These are phyloP conservation scores for Ictalurus punctatus DNA, from an alignment of 2,113 vertebrate species.

Conservation along the genomic window DNA sequence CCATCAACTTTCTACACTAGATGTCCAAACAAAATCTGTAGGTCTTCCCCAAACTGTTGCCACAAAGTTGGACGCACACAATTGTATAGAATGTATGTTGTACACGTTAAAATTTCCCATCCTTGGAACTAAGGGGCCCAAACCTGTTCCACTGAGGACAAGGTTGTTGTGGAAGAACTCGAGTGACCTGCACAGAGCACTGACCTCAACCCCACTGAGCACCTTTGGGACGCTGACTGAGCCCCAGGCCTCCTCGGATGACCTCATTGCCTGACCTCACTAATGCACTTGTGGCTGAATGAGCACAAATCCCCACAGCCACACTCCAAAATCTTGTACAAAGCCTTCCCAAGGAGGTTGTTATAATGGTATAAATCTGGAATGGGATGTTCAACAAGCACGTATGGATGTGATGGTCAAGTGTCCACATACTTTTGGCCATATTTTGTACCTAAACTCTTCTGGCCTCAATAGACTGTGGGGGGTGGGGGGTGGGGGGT, in stretches of 20 bases:
- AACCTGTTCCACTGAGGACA: not conserved
- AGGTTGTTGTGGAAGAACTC: not conserved
- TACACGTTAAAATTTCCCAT: not conserved
- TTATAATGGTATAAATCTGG: not conserved
- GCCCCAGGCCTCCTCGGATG: not conserved
- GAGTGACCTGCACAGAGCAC: not conserved
- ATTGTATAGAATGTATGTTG: not conserved
- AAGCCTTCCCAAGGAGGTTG: not conserved
- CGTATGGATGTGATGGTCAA: not conserved
- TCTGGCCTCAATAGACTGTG: not conserved
- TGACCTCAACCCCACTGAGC: too few species aligned
- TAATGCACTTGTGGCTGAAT: not conserved
- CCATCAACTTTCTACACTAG: not conserved
- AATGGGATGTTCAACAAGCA: not conserved
- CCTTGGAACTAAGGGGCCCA: not conserved
- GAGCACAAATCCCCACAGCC: not conserved
- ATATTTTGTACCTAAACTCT: not conserved
- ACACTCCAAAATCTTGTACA: not conserved
- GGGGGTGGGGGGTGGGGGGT: too few species aligned
- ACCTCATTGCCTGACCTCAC: not conserved
- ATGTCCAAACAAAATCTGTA: not conserved
- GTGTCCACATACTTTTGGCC: not conserved
- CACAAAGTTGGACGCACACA: not conserved
- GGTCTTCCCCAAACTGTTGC: not conserved
- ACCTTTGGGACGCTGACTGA: not conserved